Percentiles rank a stretch among this genome's conserved stretches.
Conservation (phyloP, 2,888 invertebrate species). For the Danaus chrysippus region DNA sequence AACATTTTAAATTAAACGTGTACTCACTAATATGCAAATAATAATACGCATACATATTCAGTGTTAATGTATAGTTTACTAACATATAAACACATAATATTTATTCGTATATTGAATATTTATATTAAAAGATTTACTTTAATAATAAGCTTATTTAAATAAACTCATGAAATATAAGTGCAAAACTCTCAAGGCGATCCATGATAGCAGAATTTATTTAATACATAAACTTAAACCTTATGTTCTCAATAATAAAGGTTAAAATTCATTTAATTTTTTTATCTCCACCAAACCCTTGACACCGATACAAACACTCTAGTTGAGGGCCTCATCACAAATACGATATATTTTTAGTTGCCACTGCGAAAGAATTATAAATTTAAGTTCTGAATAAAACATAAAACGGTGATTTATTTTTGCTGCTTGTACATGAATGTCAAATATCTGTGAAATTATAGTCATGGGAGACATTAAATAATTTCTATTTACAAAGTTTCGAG, state of each 20-base stretch:
- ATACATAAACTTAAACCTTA: not conserved
- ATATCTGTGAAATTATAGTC: no score
- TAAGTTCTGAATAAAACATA: slow-evolving; percentile 9
- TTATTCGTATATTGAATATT: not conserved
- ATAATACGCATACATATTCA: no score
- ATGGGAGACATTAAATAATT: no score
- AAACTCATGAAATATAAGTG: slow-evolving; percentile 1
- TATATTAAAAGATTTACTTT: not conserved
- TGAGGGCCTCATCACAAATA: slow-evolving; percentile 10
- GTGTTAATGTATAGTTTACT: no score
- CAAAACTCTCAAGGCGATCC: slow-evolving; percentile 1
- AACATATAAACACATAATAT: not conserved
- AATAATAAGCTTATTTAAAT: slow-evolving; percentile 1
- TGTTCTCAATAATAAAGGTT: not conserved
- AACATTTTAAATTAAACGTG: no score
- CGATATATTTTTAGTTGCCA: slow-evolving; percentile 10
- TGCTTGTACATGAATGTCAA: no score
- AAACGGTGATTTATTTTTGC: not conserved
- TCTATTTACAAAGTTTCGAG: not conserved
- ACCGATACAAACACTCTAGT: slow-evolving; percentile 11
- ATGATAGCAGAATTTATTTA: not conserved
- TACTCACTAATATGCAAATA: no score
- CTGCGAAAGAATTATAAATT: slow-evolving; percentile 7
- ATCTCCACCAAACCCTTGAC: slow-evolving; percentile 13
- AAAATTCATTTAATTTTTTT: not conserved